Evolutionary conservation across 1,140 invertebrate species (phyloP).

Genomic region (Drosophila truncata): DNA sequence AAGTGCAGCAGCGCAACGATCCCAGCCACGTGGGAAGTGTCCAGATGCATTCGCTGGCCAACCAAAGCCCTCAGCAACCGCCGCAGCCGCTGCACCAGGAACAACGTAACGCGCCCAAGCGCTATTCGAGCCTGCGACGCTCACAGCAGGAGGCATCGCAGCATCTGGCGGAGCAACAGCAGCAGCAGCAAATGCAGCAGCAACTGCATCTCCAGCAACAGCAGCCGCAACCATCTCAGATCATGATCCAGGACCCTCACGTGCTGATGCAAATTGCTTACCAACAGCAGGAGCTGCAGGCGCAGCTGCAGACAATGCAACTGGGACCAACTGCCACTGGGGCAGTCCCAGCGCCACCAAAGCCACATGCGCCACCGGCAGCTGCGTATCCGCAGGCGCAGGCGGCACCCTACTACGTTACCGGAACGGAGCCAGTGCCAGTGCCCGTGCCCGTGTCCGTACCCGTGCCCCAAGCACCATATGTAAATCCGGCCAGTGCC

Average conservation of each 20-base stretch:
- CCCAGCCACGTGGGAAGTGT: conserved; percentile 83
- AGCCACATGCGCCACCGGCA: conserved; percentile 53
- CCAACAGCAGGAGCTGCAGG: conserved; percentile 81
- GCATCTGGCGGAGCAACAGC: conserved; percentile 64
- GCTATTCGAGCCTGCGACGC: conserved; percentile 91
- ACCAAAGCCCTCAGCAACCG: conserved; percentile 75
- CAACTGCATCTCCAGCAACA: conserved; percentile 60
- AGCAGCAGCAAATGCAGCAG: conserved; percentile 70
- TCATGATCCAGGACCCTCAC: conserved; percentile 79
- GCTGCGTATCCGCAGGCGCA: conserved; percentile 68
- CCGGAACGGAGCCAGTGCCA: conserved; percentile 55
- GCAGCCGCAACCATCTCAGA: conserved; percentile 65
- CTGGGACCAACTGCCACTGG: conserved; percentile 45
- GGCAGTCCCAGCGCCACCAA: conserved; percentile 49
- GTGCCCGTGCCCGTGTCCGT: conserved; percentile 55
- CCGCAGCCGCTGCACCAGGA: conserved; percentile 83
- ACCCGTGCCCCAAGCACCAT: conserved; percentile 56
- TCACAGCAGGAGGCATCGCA: conserved; percentile 82
- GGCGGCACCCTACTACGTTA: conserved; percentile 85
- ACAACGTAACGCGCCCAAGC: conserved; percentile 87
- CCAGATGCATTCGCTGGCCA: conserved; percentile 80
- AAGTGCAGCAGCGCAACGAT: conserved; percentile 83
- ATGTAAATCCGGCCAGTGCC: conserved; percentile 63
- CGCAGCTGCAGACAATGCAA: conserved; percentile 75
- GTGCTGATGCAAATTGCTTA: conserved; percentile 81